A percentile compares a stretch with the other conserved stretches of the same genome.
Conservation (phyloP, 2,797 vertebrate genomes). For the Thamnophis elegans region DNA sequence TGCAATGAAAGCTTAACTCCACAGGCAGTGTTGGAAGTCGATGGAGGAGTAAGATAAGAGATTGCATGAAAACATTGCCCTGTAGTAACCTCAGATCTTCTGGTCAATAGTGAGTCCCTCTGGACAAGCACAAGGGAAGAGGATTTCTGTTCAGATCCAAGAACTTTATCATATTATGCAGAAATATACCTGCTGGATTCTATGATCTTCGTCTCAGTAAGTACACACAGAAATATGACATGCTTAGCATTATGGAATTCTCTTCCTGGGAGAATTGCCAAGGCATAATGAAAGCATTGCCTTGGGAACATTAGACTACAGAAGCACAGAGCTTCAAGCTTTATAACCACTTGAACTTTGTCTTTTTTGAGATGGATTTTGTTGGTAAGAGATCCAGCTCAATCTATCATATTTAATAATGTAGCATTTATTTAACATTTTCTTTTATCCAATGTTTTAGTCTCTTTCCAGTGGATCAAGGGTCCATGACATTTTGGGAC, state of each 20-base stretch:
- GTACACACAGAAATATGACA: not conserved
- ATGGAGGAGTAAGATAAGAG: not conserved
- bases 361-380: not conserved
- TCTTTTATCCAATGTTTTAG: not conserved
- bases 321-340: not conserved
- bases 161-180: not conserved
- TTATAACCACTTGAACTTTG: not conserved
- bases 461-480: not conserved
- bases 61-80: not conserved
- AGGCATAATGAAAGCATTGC: not conserved
- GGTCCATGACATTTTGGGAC: conserved; percentile 19
- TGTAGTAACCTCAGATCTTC: not conserved
- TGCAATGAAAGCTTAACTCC: not conserved
- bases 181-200: not conserved
- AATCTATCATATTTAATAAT: not conserved
- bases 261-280: not conserved
- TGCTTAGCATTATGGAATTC: not conserved
- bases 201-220: not conserved
- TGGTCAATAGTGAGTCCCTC: not conserved
- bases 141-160: not conserved
- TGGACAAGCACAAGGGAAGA: not conserved
- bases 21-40: not conserved
- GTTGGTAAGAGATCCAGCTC: not conserved
- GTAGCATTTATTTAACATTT: not conserved
- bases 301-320: not conserved